These are phyloP conservation scores for Syngnathus acus DNA, from an alignment of 2,797 vertebrate genomes.

Conservation along the genomic window DNA sequence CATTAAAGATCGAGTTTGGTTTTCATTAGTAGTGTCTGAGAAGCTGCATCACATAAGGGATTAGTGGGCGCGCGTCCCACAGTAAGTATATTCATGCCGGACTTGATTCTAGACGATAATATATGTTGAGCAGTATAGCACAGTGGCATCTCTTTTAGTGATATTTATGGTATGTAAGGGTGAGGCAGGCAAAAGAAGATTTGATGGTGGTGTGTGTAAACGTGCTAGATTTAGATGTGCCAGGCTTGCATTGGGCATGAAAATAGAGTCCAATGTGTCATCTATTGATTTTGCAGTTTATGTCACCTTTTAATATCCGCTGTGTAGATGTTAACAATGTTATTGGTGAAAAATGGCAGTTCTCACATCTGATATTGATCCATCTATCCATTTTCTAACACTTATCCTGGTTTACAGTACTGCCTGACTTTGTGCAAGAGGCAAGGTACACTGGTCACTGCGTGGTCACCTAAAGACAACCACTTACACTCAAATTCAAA, in stretches of 20 bases:
- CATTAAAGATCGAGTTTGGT: constrained; percentile 9
- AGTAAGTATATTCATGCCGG: constrained; percentile 1
- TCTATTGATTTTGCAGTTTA: not conserved
- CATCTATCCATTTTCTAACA: too few relatives aligned
- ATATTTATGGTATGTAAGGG: not conserved
- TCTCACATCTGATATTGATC: too few relatives aligned
- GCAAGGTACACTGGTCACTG: not conserved
- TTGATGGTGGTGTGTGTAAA: too few relatives aligned
- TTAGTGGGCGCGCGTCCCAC: not conserved
- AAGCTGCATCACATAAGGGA: constrained; percentile 11
- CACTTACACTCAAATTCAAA: not conserved
- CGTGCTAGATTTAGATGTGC: too few relatives aligned
- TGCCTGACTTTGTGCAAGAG: not conserved
- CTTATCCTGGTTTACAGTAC: not conserved
- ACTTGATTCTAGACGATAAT: not conserved
- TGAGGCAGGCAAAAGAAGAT: too few relatives aligned
- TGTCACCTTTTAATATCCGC: not conserved
- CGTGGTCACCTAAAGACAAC: not conserved
- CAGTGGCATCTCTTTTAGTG: not conserved
- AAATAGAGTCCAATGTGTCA: not conserved
- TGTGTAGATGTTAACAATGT: not conserved
- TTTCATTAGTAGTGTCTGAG: constrained; percentile 3
- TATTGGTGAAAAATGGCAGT: not conserved
- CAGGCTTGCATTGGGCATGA: too few relatives aligned
- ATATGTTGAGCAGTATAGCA: not conserved